Evolutionary conservation across 2,797 vertebrate species (phyloP).

Genomic region (Cephalopachus bancanus): DNA sequence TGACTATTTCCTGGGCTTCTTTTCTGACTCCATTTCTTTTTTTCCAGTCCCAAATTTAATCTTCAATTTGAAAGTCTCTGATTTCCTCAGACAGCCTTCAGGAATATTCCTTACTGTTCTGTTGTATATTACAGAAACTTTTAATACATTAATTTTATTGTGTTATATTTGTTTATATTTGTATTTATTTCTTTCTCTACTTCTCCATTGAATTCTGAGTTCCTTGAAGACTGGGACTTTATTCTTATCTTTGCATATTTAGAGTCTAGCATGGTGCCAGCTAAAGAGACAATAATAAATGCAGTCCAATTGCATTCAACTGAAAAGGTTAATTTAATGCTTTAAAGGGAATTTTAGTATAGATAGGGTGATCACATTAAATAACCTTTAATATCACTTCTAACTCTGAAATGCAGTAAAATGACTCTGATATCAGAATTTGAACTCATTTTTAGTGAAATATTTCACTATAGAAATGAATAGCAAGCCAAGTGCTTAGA

Average conservation of each 20-base stretch:
- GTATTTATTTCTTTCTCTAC: background rate
- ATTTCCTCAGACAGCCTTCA: background rate
- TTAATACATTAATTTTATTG: background rate
- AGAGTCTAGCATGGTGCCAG: background rate
- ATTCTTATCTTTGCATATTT: background rate
- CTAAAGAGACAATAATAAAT: background rate
- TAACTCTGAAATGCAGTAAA: slow-evolving; percentile 8
- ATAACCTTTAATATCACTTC: background rate
- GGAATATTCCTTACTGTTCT: background rate
- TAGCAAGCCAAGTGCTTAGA: background rate
- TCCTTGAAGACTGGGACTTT: background rate
- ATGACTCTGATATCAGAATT: background rate
- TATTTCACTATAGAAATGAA: background rate
- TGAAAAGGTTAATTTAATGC: background rate
- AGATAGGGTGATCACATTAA: background rate
- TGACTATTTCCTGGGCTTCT: background rate
- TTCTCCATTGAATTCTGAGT: background rate
- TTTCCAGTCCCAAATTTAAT: background rate
- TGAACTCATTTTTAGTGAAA: background rate
- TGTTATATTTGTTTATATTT: background rate
- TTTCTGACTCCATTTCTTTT: background rate
- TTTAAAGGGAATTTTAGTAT: slow-evolving; percentile 21
- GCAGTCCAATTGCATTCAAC: background rate
- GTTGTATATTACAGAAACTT: background rate
- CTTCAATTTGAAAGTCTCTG: background rate